phyloP scores from a whole-genome alignment of 2,888 invertebrate genomes.

The Himalopsyche japonica region DNA sequence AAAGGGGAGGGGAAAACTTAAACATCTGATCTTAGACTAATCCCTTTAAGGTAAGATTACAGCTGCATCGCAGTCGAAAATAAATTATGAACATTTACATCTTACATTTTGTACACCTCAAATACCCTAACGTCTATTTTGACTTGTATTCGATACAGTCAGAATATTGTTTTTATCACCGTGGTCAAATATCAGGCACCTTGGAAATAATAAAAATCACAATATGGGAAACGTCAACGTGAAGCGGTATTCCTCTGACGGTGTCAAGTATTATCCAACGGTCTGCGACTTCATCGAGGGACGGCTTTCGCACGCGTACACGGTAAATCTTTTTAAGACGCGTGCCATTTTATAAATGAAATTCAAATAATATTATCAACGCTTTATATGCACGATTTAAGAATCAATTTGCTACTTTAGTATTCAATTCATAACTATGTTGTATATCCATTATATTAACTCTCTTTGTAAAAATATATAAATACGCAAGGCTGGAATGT shows the following conservation, averaged over 20 bases:
- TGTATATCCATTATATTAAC: not conserved
- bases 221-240: slow-evolving; percentile 14
- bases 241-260: not conserved
- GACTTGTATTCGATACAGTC: slow-evolving; percentile 30
- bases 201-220: slow-evolving; percentile 29
- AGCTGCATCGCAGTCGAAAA: slow-evolving; percentile 32
- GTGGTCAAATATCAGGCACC: slow-evolving; percentile 38
- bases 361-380: not conserved
- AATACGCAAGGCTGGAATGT: slow-evolving; percentile 1
- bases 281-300: not conserved
- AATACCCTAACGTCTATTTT: slow-evolving; percentile 17
- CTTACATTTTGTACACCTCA: slow-evolving; percentile 12
- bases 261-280: not conserved
- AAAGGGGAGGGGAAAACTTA: slow-evolving; percentile 3
- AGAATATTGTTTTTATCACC: slow-evolving; percentile 38
- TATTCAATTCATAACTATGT: not conserved
- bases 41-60: slow-evolving; percentile 23
- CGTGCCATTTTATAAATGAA: not conserved
- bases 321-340: not conserved
- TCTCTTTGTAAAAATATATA: slow-evolving; percentile 1
- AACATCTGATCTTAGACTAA: not conserved
- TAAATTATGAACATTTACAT: slow-evolving; percentile 30
- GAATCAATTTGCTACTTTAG: not conserved
- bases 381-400: not conserved
- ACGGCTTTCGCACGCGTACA: not conserved